A percentile compares a stretch with the other conserved stretches of the same genome.
These are phyloP conservation scores for Spondyliosoma cantharus DNA, from an alignment of 2,797 vertebrate genomes.

Conservation along the genomic window DNA sequence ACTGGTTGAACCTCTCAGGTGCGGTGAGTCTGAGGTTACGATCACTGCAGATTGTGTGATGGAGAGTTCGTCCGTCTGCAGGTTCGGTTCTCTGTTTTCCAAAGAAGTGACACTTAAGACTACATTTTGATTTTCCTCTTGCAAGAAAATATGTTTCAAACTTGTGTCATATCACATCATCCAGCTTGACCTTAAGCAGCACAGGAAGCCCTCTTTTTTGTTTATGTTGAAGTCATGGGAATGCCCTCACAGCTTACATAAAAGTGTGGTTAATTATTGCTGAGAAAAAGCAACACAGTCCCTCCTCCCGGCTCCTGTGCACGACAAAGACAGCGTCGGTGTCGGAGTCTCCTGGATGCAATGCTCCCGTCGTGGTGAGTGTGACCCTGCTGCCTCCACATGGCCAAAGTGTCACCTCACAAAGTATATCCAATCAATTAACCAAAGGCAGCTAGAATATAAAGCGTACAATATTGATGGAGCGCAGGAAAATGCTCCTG, in stretches of 20 bases:
- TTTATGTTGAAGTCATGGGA: constrained; percentile 2
- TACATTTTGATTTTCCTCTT: background rate
- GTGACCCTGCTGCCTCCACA: constrained; percentile 41
- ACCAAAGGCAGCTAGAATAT: background rate
- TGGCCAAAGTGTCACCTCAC: constrained; percentile 3
- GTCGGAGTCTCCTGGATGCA: background rate
- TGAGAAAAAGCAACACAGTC: background rate
- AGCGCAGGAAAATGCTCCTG: background rate
- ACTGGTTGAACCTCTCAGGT: constrained; percentile 39
- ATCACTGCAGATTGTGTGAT: constrained; percentile 14
- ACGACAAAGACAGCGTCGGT: too few species aligned
- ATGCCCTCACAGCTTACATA: background rate
- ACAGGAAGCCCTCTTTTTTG: background rate
- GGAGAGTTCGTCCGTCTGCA: background rate
- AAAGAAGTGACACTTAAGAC: background rate
- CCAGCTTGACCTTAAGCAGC: background rate
- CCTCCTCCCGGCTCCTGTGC: background rate
- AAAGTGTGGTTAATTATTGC: background rate
- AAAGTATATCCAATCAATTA: background rate
- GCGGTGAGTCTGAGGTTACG: background rate
- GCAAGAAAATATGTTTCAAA: background rate
- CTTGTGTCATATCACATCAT: background rate
- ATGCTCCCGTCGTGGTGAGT: background rate
- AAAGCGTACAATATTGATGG: background rate
- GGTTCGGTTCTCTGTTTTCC: background rate